A percentile compares a stretch with the other conserved stretches of the same genome.
Conservation (phyloP, 1,140 invertebrate genomes). For the Nephila pilipes region DNA sequence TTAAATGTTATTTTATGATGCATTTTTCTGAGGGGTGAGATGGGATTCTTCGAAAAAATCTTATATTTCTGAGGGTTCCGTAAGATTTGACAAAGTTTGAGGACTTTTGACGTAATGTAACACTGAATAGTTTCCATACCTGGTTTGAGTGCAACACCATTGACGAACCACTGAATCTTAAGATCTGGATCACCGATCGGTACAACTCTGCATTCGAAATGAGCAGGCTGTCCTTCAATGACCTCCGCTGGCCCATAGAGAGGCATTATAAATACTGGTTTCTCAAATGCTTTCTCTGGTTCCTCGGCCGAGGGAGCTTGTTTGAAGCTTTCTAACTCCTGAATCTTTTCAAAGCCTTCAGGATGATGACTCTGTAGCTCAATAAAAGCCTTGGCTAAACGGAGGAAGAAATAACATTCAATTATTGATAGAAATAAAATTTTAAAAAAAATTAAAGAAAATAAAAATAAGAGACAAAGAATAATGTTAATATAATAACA, state of each 20-base stretch:
- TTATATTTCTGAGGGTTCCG: too few species aligned
- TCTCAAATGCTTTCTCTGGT: conserved; percentile 90
- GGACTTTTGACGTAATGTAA: not conserved
- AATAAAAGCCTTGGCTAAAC: conserved; percentile 91
- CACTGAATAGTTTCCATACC: conserved; percentile 82
- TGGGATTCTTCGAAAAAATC: too few species aligned
- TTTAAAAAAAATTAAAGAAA: not conserved
- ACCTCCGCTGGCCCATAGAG: conserved; percentile 94
- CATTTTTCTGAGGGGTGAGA: too few species aligned
- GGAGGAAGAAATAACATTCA: conserved; percentile 78
- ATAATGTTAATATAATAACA: not conserved
- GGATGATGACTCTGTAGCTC: conserved; percentile 96
- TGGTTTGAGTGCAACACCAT: conserved; percentile 94
- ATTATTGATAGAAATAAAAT: not conserved
- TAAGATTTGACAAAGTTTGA: too few species aligned
- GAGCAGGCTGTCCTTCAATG: conserved; percentile 95
- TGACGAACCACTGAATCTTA: conserved; percentile 96
- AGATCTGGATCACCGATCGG: conserved; percentile 95
- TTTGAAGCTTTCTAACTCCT: conserved; percentile 91
- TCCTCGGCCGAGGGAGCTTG: conserved; percentile 84
- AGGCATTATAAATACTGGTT: conserved; percentile 95
- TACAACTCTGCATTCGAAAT: conserved; percentile 97
- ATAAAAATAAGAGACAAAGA: not conserved
- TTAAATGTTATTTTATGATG: too few species aligned
- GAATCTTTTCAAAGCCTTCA: conserved; percentile 95